Evolutionary conservation across 2,888 invertebrate genomes (phyloP).

Genomic region (Ophion ventricosus): DNA sequence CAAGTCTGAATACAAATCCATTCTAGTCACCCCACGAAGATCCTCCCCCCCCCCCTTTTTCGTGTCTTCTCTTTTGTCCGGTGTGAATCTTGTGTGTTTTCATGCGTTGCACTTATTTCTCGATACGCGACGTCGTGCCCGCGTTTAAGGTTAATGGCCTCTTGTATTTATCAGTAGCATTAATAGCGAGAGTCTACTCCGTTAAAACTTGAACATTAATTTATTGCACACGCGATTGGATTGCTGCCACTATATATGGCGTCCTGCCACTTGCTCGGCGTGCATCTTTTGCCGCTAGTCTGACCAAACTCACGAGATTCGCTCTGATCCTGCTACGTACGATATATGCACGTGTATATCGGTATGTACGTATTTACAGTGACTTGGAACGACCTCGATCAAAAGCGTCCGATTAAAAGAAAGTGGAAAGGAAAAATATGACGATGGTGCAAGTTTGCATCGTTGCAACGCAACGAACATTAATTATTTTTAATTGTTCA

Average conservation of each 20-base stretch:
- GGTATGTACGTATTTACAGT: not conserved
- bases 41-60: not conserved
- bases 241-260: constrained; percentile 8
- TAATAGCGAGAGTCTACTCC: constrained; percentile 50
- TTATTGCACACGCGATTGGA: constrained; percentile 68
- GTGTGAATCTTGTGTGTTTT: not conserved
- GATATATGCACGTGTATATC: not conserved
- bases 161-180: constrained; percentile 73
- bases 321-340: constrained; percentile 3
- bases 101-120: not conserved
- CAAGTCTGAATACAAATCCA: too few species aligned
- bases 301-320: constrained; percentile 4
- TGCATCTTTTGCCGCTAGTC: not conserved
- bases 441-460: too few species aligned
- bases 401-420: not conserved
- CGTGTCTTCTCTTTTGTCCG: not conserved
- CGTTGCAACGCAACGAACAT: too few species aligned
- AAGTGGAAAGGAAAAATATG: not conserved
- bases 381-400: not conserved
- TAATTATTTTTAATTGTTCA: too few species aligned
- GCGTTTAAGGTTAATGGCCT: constrained; percentile 70
- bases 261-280: constrained; percentile 17
- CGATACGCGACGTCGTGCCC: not conserved
- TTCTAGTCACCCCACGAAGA: too few species aligned
- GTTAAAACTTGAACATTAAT: constrained; percentile 69